These are phyloP conservation scores for Thecocarcelia acutangulata DNA, from an alignment of 2,888 invertebrate species.

Conservation along the genomic window DNA sequence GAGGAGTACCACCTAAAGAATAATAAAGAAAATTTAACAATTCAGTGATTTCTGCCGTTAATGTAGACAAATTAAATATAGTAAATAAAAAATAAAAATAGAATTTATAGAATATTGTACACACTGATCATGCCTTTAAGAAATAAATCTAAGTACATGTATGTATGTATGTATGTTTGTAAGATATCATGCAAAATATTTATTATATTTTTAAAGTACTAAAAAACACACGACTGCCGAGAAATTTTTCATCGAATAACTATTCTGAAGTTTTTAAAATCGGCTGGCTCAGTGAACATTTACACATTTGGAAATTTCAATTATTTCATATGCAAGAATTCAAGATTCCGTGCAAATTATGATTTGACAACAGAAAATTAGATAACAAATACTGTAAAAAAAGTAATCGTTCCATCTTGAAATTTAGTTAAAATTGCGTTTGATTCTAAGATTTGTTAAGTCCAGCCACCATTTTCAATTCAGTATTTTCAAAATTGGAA, in stretches of 20 bases:
- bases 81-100: constrained; percentile 9
- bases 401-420: constrained; percentile 24
- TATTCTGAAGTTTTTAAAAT: no score
- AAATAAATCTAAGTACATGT: constrained; percentile 21
- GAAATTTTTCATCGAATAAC: no score
- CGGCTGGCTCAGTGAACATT: no score
- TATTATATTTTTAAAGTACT: background rate
- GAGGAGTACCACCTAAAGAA: constrained; percentile 83
- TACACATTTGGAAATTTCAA: no score
- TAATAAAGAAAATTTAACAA: constrained; percentile 54
- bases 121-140: constrained; percentile 64
- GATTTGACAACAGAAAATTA: no score
- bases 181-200: constrained; percentile 29
- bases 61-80: constrained; percentile 16
- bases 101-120: constrained; percentile 12
- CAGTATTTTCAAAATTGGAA: constrained; percentile 61
- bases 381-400: constrained; percentile 23
- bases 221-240: no score
- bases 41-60: constrained; percentile 17
- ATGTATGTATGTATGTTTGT: background rate
- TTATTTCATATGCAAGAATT: no score
- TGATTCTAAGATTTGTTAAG: constrained; percentile 53
- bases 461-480: constrained; percentile 73
- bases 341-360: no score
- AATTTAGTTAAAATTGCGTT: constrained; percentile 11